Evolutionary conservation across 2,113 vertebrate species (phyloP), one percentile per base, ranked within the genome.

Genomic region (Mungos mungo): DNA sequence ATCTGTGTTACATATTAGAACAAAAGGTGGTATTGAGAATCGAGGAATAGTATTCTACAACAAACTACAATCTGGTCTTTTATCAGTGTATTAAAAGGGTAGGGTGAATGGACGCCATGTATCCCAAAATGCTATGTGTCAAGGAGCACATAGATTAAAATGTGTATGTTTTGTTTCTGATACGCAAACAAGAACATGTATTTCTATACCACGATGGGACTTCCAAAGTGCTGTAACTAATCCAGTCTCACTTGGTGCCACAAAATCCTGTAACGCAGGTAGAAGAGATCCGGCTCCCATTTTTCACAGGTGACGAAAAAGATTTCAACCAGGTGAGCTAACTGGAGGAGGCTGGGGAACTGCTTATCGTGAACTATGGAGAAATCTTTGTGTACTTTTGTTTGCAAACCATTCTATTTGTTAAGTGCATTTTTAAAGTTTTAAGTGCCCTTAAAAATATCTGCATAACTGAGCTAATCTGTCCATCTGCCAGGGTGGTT

Each of bases 391-490:
- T 29, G 41, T 54, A 60, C 77, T 86, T 95, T 65, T 88, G 86
- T 68, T 71, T 41, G 9, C 18, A 11, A 92, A 47, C 1, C n/a
- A 38, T 80, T 90, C 27, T 69, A 38, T 85, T 29, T 35, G 54
- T 25, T 63, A 65, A 45, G 13, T 71, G 6, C n/a, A 84, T 71
- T 96, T 93, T 95, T 84, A 90, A 94, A 93, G 85, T 63, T 90
- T 88, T 50, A 88, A 80, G 65, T 63, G 25, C 5, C 76, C 38
- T 71, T 79, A 19, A 92, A 91, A 76, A 86, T 87, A 68, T 72
- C 60, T 87, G 66, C 66, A 95, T 52, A 71, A 91, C 27, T 41
- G 29, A 95, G 84, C 50, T 76, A 41, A 80, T 88, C 6, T 77
- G 35, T 93, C 41, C 74, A 33, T 33, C 35, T 77, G 96, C 31